These are phyloP conservation scores for Tachysurus fulvidraco DNA, from an alignment of 2,113 vertebrate species.

Conservation along the genomic window DNA sequence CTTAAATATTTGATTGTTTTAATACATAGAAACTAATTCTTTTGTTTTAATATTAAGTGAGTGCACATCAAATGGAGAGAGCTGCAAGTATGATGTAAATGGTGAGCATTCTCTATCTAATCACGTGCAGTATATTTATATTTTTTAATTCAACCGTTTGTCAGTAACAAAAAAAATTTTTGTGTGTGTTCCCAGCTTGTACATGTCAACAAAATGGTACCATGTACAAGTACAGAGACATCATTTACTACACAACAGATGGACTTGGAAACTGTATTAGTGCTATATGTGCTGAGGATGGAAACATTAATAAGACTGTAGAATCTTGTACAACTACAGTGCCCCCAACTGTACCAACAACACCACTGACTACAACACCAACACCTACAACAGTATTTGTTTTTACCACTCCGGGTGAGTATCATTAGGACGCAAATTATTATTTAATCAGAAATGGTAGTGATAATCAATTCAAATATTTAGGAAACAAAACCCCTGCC, in stretches of 20 bases:
- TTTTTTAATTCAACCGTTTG: background rate
- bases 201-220: conserved; percentile 74
- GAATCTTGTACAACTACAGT: conserved; percentile 53
- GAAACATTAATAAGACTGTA: conserved; percentile 67
- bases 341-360: conserved; percentile 51
- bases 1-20: background rate
- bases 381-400: conserved; percentile 49
- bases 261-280: conserved; percentile 81
- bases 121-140: background rate
- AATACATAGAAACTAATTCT: background rate
- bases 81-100: conserved; percentile 58
- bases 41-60: conserved; percentile 59
- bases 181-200: conserved; percentile 73
- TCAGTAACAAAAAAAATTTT: background rate
- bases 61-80: conserved; percentile 63
- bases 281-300: conserved; percentile 76
- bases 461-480: background rate
- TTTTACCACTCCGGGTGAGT: conserved; percentile 53
- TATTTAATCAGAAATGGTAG: background rate
- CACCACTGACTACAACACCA: conserved; percentile 29
- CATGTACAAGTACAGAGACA: conserved; percentile 67
- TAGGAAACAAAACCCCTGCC: background rate
- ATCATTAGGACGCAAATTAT: background rate
- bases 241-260: conserved; percentile 84
- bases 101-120: conserved; percentile 59